A percentile compares a stretch with the other conserved stretches of the same genome.
Evolutionary conservation across 1,140 invertebrate genomes (phyloP).

Genomic region (Drosophila yakuba): DNA sequence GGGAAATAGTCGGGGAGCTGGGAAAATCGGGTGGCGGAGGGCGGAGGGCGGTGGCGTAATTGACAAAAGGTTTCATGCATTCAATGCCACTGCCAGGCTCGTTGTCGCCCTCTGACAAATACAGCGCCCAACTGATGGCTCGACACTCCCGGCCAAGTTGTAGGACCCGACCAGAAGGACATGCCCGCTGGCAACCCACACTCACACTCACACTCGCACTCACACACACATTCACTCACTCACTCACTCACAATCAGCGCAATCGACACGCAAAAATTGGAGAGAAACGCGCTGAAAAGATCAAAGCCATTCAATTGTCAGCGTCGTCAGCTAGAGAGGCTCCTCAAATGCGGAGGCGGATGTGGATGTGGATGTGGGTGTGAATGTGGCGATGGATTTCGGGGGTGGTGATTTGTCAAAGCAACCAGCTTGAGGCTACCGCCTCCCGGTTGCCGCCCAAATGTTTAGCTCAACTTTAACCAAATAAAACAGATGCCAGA

Average conservation of each 20-base stretch:
- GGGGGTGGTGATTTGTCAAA: constrained; percentile 73
- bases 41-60: constrained; percentile 52
- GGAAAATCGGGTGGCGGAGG: constrained; percentile 12
- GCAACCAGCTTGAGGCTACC: constrained; percentile 39
- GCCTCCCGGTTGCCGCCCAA: constrained; percentile 14
- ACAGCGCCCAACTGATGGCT: constrained; percentile 63
- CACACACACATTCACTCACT: constrained; percentile 4
- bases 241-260: constrained; percentile 39
- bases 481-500: constrained; percentile 51
- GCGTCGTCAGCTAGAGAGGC: constrained; percentile 53
- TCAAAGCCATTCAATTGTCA: constrained; percentile 81
- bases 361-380: neutral
- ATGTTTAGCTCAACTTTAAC: constrained; percentile 44
- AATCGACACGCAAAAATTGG: constrained; percentile 76
- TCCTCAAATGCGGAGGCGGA: constrained; percentile 8
- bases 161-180: constrained; percentile 28
- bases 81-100: constrained; percentile 62
- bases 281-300: constrained; percentile 65
- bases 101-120: constrained; percentile 61
- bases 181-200: constrained; percentile 36
- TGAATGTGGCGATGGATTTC: constrained; percentile 1
- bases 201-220: constrained; percentile 8
- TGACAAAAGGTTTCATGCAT: constrained; percentile 82
- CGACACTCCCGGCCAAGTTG: constrained; percentile 20
- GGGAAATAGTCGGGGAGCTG: constrained; percentile 16